phyloP scores from a whole-genome alignment of 2,888 invertebrate species.

The Brachypterus glaber region DNA sequence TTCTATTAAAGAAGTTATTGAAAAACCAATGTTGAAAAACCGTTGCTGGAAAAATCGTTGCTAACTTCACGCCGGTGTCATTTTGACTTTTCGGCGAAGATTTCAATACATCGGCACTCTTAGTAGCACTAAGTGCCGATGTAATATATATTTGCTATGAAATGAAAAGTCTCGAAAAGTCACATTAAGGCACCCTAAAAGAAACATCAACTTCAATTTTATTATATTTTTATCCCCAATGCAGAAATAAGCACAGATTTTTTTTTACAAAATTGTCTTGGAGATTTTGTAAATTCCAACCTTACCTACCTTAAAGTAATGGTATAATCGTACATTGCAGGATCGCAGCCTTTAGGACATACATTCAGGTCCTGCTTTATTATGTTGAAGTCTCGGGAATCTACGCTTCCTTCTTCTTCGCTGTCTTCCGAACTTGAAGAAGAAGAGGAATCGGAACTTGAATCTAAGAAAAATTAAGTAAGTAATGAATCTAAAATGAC shows the following conservation, averaged over 20 bases:
- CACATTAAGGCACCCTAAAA: no score
- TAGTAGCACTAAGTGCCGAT: no score
- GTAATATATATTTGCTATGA: no score
- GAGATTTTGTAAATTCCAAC: conserved; percentile 30
- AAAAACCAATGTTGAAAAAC: no score
- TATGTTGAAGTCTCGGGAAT: conserved; percentile 56
- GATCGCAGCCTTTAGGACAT: conserved; percentile 64
- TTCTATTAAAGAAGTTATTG: no score
- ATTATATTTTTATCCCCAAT: background rate
- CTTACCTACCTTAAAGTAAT: conserved; percentile 53
- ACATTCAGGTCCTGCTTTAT: conserved; percentile 60
- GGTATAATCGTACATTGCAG: conserved; percentile 55
- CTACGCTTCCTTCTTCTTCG: conserved; percentile 50
- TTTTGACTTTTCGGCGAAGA: no score
- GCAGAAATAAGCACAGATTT: background rate
- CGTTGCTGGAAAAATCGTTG: no score
- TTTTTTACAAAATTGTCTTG: background rate
- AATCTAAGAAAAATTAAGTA: conserved; percentile 24
- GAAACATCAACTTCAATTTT: background rate
- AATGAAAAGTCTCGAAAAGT: no score
- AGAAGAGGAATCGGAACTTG: conserved; percentile 43
- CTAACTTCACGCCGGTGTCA: no score
- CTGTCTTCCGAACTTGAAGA: conserved; percentile 47
- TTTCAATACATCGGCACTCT: no score
- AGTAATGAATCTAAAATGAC: no score